phyloP scores from a whole-genome alignment of 2,797 vertebrate species.

The Peromyscus aztecus region DNA sequence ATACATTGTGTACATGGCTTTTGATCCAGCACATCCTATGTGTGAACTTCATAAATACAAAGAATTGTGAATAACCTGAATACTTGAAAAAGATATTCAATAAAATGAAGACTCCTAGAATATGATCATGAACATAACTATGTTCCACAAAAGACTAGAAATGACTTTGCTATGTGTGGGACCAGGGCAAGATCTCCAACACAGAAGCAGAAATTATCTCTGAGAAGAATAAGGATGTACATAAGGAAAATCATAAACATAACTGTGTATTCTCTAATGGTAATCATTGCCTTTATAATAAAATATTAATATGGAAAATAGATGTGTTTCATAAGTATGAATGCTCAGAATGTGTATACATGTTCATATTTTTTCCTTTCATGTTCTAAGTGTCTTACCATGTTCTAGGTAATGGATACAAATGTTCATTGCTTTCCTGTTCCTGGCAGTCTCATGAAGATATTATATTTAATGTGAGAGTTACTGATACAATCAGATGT shows the following conservation, averaged over 20 bases:
- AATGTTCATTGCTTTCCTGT: background rate
- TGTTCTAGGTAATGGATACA: background rate
- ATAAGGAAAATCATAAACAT: background rate
- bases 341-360: background rate
- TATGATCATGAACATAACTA: background rate
- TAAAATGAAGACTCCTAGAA: conserved; percentile 49
- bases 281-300: background rate
- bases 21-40: background rate
- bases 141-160: conserved; percentile 20
- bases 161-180: background rate
- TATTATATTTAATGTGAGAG: background rate
- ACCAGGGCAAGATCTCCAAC: background rate
- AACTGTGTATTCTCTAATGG: background rate
- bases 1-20: background rate
- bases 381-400: background rate
- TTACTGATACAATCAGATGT: background rate
- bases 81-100: conserved; percentile 40
- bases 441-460: background rate
- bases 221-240: background rate
- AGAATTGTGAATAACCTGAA: background rate
- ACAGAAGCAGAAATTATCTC: background rate
- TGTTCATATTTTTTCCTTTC: background rate
- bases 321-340: background rate
- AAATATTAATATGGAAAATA: background rate
- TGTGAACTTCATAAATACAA: conserved; percentile 36